Conservation (phyloP, 2,797 vertebrate genomes). For the Coregonus suidteri region DNA sequence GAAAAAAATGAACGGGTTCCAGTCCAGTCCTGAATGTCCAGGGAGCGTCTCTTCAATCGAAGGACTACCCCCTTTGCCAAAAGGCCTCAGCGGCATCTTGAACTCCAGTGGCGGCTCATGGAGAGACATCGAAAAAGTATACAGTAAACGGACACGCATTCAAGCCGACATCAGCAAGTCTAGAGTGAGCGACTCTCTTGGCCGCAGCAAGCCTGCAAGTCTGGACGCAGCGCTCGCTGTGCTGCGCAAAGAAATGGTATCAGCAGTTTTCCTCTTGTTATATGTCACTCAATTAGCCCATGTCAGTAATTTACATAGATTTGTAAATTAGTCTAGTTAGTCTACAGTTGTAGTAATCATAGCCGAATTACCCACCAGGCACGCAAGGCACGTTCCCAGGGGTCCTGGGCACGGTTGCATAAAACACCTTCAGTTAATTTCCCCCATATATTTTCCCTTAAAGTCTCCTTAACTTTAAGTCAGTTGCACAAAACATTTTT, state of each 20-base stretch:
- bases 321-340: too few species aligned
- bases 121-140: slow-evolving; percentile 80
- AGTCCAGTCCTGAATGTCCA: slow-evolving; percentile 45
- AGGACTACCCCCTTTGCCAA: slow-evolving; percentile 78
- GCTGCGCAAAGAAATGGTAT: slow-evolving; percentile 82
- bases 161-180: slow-evolving; percentile 80
- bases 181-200: slow-evolving; percentile 52
- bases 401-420: too few species aligned
- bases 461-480: too few species aligned
- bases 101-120: slow-evolving; percentile 83
- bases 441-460: too few species aligned
- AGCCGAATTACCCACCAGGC: too few species aligned
- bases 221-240: slow-evolving; percentile 79
- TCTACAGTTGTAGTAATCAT: too few species aligned
- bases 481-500: too few species aligned
- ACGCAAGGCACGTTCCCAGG: too few species aligned
- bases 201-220: slow-evolving; percentile 67
- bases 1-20: slow-evolving; percentile 55
- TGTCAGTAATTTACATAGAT: too few species aligned
- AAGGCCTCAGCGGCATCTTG: slow-evolving; percentile 80
- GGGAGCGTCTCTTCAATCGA: slow-evolving; percentile 57
- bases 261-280: too few species aligned
- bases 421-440: too few species aligned
- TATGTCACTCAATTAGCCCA: too few species aligned
- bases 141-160: slow-evolving; percentile 79